Conservation (phyloP, 2,797 vertebrate species). For the Hafferia zeledoni region DNA sequence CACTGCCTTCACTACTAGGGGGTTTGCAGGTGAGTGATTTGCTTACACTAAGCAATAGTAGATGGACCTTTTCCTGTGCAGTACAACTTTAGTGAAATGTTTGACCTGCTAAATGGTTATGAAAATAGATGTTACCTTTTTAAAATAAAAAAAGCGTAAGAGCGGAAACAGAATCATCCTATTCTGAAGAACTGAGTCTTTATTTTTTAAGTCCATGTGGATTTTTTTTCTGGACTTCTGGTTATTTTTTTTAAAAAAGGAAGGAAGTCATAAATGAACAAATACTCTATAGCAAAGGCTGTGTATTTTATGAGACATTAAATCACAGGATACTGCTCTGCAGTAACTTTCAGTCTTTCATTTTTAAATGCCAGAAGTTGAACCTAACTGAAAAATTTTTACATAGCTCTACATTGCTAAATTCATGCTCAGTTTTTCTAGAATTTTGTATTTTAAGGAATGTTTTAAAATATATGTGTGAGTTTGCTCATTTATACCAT, state of each 20-base stretch:
- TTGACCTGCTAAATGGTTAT: not conserved
- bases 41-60: not conserved
- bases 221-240: not conserved
- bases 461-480: not conserved
- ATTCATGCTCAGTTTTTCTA: not conserved
- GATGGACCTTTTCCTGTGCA: not conserved
- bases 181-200: not conserved
- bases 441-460: not conserved
- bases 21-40: not conserved
- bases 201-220: not conserved
- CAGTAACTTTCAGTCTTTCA: not conserved
- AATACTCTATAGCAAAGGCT: not conserved
- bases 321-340: not conserved
- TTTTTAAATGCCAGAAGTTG: not conserved
- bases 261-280: not conserved
- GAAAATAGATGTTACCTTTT: not conserved
- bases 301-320: not conserved
- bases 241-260: not conserved
- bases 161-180: not conserved
- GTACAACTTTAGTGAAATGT: not conserved
- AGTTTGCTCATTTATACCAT: not conserved
- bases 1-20: not conserved
- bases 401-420: not conserved
- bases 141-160: not conserved
- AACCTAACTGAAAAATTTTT: not conserved